These are phyloP conservation scores for Podabrus alpinus DNA, from an alignment of 2,888 invertebrate genomes.

Conservation along the genomic window DNA sequence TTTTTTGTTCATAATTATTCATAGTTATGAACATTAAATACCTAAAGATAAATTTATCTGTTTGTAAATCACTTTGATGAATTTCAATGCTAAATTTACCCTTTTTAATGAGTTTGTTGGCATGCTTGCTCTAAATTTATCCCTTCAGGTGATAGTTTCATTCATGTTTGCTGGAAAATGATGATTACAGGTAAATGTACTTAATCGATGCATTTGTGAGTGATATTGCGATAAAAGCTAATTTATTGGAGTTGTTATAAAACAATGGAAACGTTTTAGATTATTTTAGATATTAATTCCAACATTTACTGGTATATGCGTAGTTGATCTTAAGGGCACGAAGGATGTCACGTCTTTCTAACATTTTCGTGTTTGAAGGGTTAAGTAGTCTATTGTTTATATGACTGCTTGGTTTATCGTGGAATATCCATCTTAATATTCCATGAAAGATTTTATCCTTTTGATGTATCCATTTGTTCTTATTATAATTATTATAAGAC, in stretches of 20 bases:
- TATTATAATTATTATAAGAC: background rate
- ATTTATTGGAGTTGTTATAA: background rate
- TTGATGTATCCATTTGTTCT: background rate
- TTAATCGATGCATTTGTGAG: background rate
- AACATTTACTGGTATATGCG: background rate
- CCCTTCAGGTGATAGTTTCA: background rate
- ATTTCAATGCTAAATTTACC: constrained; percentile 16
- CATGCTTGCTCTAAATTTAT: constrained; percentile 12
- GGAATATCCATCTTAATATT: background rate
- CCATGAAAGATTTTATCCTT: background rate
- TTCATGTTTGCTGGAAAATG: background rate
- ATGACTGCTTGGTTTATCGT: background rate
- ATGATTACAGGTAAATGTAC: background rate
- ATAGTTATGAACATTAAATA: background rate
- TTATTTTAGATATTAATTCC: background rate
- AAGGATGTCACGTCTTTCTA: constrained; percentile 13
- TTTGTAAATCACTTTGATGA: constrained; percentile 15
- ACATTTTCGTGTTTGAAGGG: background rate
- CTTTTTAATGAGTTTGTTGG: constrained; percentile 18
- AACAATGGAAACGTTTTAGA: background rate
- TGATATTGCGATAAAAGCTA: background rate
- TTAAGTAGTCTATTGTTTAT: background rate
- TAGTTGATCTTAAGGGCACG: background rate
- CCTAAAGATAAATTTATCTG: background rate
- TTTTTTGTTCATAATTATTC: background rate